Percentiles rank a stretch among this genome's conserved stretches.
These are phyloP conservation scores for Parus major DNA, from an alignment of 2,113 vertebrate genomes.

Conservation along the genomic window DNA sequence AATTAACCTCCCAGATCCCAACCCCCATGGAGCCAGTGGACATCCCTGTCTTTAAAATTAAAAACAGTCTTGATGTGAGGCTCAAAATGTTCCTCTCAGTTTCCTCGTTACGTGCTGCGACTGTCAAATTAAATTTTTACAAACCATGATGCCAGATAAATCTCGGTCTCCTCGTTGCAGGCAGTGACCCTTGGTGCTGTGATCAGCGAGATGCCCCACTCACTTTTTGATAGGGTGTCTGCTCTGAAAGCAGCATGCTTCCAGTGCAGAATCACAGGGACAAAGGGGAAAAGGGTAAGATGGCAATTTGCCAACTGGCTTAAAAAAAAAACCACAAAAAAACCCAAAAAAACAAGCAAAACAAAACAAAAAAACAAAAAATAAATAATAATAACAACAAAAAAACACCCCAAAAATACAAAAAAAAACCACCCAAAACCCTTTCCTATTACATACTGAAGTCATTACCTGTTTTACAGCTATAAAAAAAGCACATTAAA, in stretches of 20 bases:
- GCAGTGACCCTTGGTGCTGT: not conserved
- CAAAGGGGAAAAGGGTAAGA: not conserved
- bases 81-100: not conserved
- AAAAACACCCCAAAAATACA: not conserved
- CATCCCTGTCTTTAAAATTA: not conserved
- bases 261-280: not conserved
- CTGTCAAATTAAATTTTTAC: not conserved
- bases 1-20: not conserved
- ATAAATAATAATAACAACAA: not conserved
- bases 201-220: not conserved
- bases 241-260: not conserved
- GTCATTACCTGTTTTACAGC: slow-evolving; percentile 14
- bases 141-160: not conserved
- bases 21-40: rapidly evolving
- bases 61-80: not conserved
- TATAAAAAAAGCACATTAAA: slow-evolving; percentile 21
- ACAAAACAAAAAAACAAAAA: not conserved
- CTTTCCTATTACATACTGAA: not conserved
- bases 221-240: not conserved
- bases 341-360: not conserved
- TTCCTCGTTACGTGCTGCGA: rapidly evolving
- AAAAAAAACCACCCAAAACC: not conserved
- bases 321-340: not conserved
- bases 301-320: not conserved
- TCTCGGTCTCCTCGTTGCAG: not conserved